phyloP scores from a whole-genome alignment of 1,140 invertebrate species.

The Drosophila teissieri region DNA sequence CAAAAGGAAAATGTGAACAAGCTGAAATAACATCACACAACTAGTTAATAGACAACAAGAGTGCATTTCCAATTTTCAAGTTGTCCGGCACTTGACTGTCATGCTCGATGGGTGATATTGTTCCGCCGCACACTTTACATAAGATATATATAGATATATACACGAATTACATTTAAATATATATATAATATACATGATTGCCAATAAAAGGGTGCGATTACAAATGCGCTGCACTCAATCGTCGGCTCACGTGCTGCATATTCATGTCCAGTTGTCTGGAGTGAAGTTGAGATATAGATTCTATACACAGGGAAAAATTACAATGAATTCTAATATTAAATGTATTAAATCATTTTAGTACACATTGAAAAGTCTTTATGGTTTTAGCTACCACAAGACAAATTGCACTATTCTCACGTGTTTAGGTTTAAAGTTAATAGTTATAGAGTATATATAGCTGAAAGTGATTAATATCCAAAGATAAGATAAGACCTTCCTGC shows the following conservation, averaged over 20 bases:
- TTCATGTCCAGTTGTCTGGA: constrained; percentile 37
- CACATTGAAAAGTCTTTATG: background rate
- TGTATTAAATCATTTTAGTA: background rate
- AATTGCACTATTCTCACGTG: background rate
- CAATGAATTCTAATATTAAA: too few species aligned
- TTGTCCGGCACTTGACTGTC: constrained; percentile 11
- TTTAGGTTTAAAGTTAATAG: too few species aligned
- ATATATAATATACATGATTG: too few species aligned
- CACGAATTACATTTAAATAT: background rate
- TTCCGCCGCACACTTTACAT: constrained; percentile 12
- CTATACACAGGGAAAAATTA: background rate
- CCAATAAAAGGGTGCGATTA: constrained; percentile 3
- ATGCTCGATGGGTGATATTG: constrained; percentile 26
- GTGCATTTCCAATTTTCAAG: constrained; percentile 20
- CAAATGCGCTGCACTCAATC: constrained; percentile 26
- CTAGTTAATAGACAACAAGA: constrained; percentile 21
- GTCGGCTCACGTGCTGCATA: constrained; percentile 50
- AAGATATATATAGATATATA: background rate
- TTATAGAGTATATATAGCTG: background rate
- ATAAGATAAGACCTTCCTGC: too few species aligned
- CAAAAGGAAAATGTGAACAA: constrained; percentile 4
- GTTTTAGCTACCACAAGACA: background rate
- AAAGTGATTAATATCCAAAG: too few species aligned
- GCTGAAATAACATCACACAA: constrained; percentile 10
- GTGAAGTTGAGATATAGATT: background rate